Percentiles rank a stretch among this genome's conserved stretches.
Conservation (phyloP, 2,797 vertebrate genomes). For the Esox masquinongy region DNA sequence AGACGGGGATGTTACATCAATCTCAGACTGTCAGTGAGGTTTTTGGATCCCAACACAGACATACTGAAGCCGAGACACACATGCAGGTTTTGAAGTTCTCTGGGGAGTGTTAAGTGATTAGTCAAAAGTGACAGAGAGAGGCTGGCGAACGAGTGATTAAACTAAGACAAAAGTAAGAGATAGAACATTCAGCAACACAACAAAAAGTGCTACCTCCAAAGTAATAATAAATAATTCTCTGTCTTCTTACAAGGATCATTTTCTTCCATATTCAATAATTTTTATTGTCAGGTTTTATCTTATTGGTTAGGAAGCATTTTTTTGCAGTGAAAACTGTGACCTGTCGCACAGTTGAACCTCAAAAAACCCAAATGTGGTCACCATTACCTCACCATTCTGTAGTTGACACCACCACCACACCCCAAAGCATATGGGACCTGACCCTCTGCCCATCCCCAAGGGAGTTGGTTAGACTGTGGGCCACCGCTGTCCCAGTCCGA, state of each 20-base stretch:
- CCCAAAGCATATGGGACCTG: background rate
- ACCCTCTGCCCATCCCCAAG: background rate
- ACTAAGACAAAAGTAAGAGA: conserved; percentile 54
- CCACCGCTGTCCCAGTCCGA: conserved; percentile 25
- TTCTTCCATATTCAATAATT: no score
- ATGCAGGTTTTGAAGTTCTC: conserved; percentile 20
- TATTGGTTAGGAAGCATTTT: no score
- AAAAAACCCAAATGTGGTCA: conserved; percentile 6
- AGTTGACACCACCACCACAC: background rate
- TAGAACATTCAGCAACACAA: conserved; percentile 28
- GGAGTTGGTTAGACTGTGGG: conserved; percentile 43
- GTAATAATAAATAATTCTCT: no score
- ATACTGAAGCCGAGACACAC: conserved; percentile 21
- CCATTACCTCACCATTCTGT: background rate
- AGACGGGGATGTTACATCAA: conserved; percentile 36
- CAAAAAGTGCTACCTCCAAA: background rate
- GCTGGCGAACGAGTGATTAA: conserved; percentile 35
- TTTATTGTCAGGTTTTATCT: no score
- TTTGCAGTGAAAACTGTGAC: conserved; percentile 3
- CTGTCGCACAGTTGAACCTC: conserved; percentile 25
- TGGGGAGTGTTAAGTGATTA: conserved; percentile 17
- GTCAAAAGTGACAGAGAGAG: conserved; percentile 27
- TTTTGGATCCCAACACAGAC: conserved; percentile 24
- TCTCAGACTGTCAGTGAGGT: conserved; percentile 30
- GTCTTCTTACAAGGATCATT: no score